Conservation (phyloP, 2,113 vertebrate genomes). For the Sylvietta virens region DNA sequence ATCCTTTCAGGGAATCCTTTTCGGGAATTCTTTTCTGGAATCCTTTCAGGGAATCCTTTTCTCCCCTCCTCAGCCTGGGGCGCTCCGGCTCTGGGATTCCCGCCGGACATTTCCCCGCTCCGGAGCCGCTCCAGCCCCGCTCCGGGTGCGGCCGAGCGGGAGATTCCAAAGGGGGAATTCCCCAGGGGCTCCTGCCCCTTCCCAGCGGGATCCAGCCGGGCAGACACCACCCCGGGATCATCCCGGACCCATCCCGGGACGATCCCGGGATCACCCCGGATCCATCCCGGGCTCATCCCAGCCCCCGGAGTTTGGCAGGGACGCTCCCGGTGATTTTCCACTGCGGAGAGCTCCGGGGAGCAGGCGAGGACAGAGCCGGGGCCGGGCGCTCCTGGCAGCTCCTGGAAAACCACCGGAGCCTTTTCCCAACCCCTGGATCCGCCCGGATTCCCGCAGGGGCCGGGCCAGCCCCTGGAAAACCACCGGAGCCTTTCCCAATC, state of each 20-base stretch:
- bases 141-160: background rate
- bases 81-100: background rate
- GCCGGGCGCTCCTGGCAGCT: background rate
- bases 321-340: background rate
- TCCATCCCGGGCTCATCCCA: accelerated
- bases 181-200: background rate
- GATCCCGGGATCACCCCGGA: background rate
- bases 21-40: background rate
- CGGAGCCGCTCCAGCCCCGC: background rate
- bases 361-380: background rate
- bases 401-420: background rate
- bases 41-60: background rate
- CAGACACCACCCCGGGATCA: background rate
- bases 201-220: background rate
- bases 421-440: background rate
- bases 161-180: background rate
- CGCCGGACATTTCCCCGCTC: accelerated
- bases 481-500: no score
- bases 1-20: background rate
- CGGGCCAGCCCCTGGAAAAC: background rate
- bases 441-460: background rate
- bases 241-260: background rate
- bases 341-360: background rate
- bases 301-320: background rate
- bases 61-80: no score